phyloP scores from a whole-genome alignment of 2,113 vertebrate species.

The Sander lucioperca region DNA sequence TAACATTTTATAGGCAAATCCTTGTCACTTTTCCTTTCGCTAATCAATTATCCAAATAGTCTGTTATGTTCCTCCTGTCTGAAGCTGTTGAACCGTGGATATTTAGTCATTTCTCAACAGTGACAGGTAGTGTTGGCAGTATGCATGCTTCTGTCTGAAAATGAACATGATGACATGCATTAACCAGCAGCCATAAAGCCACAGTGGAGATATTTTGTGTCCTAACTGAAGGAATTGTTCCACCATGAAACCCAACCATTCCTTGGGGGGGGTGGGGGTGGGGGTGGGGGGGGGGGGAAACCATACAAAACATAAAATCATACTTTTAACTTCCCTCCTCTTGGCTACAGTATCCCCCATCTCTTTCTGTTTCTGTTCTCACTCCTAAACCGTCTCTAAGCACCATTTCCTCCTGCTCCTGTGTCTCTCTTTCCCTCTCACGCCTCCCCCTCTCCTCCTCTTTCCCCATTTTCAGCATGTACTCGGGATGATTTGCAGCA shows the following conservation, averaged over 20 bases:
- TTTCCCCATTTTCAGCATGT: slow-evolving; percentile 51
- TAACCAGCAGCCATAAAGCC: slow-evolving; percentile 52
- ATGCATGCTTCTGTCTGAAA: slow-evolving; percentile 30
- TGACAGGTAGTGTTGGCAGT: neutral
- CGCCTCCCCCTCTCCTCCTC: slow-evolving; percentile 4
- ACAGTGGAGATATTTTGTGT: slow-evolving; percentile 24
- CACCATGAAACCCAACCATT: slow-evolving; percentile 15
- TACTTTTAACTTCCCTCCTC: slow-evolving; percentile 23
- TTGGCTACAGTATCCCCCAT: neutral
- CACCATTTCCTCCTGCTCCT: slow-evolving; percentile 37
- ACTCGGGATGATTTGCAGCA: slow-evolving; percentile 77
- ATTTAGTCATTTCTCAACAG: neutral
- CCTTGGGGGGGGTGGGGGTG: slow-evolving; percentile 31
- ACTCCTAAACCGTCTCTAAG: slow-evolving; percentile 17
- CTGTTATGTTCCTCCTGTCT: neutral
- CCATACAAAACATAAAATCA: slow-evolving; percentile 44
- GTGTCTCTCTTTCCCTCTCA: slow-evolving; percentile 25
- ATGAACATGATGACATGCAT: slow-evolving; percentile 27
- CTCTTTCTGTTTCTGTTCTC: slow-evolving; percentile 20
- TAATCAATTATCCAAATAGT: neutral
- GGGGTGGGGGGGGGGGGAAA: slow-evolving; percentile 10
- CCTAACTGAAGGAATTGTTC: slow-evolving; percentile 23
- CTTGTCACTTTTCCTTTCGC: neutral
- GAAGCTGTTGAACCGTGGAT: neutral
- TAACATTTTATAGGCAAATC: too few species aligned